These are phyloP conservation scores for Porites lobata DNA, from an alignment of 92 coral and sea anemone species.

Conservation along the genomic window DNA sequence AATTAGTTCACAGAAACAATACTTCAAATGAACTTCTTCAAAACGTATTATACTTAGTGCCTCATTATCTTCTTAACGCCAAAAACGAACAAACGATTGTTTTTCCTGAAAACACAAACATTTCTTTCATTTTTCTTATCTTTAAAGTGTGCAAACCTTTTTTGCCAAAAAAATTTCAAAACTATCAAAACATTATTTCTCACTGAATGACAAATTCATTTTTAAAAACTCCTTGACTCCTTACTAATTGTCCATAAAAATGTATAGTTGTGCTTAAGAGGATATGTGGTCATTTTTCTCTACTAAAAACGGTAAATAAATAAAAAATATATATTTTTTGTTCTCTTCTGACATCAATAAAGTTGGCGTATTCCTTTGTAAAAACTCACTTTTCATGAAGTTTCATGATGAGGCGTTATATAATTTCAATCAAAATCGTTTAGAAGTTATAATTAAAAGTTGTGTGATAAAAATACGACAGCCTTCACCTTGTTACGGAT, in stretches of 20 bases:
- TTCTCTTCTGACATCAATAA: too few relatives aligned
- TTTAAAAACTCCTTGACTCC: neutral
- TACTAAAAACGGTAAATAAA: neutral
- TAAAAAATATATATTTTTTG: too few relatives aligned
- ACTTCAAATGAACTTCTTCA: slow-evolving; percentile 18
- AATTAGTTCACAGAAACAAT: neutral
- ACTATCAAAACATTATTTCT: neutral
- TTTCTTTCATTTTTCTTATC: neutral
- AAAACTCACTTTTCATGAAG: too few relatives aligned
- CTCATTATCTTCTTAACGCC: neutral
- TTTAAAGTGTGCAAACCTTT: neutral
- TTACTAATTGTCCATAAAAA: too few relatives aligned
- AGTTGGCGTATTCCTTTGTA: too few relatives aligned
- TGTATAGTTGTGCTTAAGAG: neutral
- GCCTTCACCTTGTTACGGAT: too few relatives aligned
- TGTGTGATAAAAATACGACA: too few relatives aligned
- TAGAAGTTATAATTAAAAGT: too few relatives aligned
- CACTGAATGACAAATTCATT: neutral
- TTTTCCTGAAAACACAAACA: neutral
- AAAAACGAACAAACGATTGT: neutral
- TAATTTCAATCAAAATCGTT: too few relatives aligned
- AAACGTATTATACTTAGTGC: neutral
- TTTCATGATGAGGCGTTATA: too few relatives aligned
- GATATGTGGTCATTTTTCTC: neutral
- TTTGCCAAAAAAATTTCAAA: neutral